Evolutionary conservation across 1,140 invertebrate species (phyloP), one percentile per base, ranked within the genome.

Genomic region (Aethina tumida): DNA sequence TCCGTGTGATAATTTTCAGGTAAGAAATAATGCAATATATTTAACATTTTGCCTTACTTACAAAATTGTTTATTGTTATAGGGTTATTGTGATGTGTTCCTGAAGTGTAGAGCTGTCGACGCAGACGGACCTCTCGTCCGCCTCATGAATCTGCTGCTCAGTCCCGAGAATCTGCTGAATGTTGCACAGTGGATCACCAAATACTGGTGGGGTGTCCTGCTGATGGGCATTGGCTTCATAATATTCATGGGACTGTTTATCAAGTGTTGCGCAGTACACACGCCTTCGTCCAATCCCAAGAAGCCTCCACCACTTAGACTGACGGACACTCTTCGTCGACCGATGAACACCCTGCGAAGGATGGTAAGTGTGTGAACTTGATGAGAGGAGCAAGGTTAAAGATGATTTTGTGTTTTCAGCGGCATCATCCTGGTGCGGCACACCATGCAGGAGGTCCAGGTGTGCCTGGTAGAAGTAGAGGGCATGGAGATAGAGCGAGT

Each of bases 201-300:
- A 59, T 83, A 90, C 54, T 99, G 96, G 96, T 99, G 94, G 87
- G 87, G 85, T 5, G 93, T 97, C 36, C 67, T 97, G 40, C 63
- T 98, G 5, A 88, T 94, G 65, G 80, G 84, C 13, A 81, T 99
- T 31, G 81, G 73, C 20, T 84, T 98, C 52, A 79, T 99, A 5
- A 79, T 97, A 41, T 80, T 93, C 50, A 98, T 99, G 94, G 94
- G 89, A 15, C 66, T 93, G n/a, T 98, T 99, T 64, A 97, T 99
- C 50, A 97, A 98, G 63, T 96, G 95, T 60, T 99, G 95, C 67
- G 95, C 96, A 9, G 95, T 99, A 33, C 95, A 99, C 62, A 99
- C 96, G 25, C 96, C 96, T 12, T 96, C 91, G 29, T 93, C 84
- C 32, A 97, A 97, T 74, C 94, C 94, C 6, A 91, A 92, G 60